These are phyloP conservation scores for Glareola pratincola DNA, from an alignment of 2,113 vertebrate genomes.

Conservation along the genomic window DNA sequence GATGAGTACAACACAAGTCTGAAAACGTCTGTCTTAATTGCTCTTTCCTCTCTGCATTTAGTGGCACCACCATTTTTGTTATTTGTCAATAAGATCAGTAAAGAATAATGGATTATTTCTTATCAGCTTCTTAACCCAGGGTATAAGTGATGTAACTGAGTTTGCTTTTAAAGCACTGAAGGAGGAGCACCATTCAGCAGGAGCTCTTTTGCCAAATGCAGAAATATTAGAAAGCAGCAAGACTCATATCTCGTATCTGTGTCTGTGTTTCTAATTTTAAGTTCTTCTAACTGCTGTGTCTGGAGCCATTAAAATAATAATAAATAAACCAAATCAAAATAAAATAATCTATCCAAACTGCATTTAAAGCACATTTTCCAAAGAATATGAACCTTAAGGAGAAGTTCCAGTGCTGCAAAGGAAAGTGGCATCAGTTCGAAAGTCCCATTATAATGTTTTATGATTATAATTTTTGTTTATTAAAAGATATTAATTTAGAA, in stretches of 20 bases:
- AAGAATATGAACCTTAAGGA: neutral
- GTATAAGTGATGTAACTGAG: neutral
- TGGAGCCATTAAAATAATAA: neutral
- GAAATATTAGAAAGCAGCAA: neutral
- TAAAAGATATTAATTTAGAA: neutral
- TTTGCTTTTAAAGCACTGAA: neutral
- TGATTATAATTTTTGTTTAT: neutral
- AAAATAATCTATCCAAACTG: neutral
- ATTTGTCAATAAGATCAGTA: neutral
- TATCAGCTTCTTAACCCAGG: no score
- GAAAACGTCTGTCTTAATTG: neutral
- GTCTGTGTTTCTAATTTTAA: neutral
- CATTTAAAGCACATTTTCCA: neutral
- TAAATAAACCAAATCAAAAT: neutral
- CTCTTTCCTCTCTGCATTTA: neutral
- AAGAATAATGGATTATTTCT: neutral
- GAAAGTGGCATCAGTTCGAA: neutral
- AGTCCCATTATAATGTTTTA: neutral
- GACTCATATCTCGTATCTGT: rapidly evolving
- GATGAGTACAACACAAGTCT: neutral
- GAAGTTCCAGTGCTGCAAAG: neutral
- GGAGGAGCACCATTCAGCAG: neutral
- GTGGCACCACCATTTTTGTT: neutral
- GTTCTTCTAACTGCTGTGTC: neutral
- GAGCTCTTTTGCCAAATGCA: neutral